These are phyloP conservation scores for Umimayanthus chanpuru DNA, from an alignment of 92 coral and sea anemone genomes.

Conservation along the genomic window DNA sequence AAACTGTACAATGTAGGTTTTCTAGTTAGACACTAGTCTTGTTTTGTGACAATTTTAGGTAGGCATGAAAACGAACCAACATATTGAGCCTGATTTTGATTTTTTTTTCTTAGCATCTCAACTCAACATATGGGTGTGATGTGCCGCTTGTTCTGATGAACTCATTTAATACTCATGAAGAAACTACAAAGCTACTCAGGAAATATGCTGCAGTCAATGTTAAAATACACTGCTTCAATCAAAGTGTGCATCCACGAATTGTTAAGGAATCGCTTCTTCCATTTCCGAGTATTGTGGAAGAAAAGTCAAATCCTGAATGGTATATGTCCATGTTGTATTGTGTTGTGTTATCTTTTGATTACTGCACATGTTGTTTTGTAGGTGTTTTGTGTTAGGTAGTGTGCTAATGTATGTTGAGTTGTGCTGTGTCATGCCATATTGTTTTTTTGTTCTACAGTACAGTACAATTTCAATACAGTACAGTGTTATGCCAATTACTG, in stretches of 20 bases:
- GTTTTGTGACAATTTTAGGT: too few species aligned
- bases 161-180: constrained; percentile 96
- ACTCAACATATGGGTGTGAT: constrained; percentile 74
- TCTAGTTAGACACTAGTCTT: too few species aligned
- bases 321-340: not conserved
- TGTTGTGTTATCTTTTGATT: too few species aligned
- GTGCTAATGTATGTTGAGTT: too few species aligned
- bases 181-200: constrained; percentile 80
- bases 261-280: constrained; percentile 93
- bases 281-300: constrained; percentile 67
- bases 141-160: constrained; percentile 96
- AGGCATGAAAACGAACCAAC: too few species aligned
- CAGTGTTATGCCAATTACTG: too few species aligned
- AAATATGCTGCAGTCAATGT: constrained; percentile 86
- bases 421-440: too few species aligned
- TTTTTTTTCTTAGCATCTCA: constrained; percentile 65
- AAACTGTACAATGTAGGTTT: too few species aligned
- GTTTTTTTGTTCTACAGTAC: too few species aligned
- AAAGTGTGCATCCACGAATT: constrained; percentile 94
- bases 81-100: not conserved
- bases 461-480: too few species aligned
- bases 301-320: constrained; percentile 61
- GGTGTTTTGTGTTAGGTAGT: too few species aligned
- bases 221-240: constrained; percentile 84
- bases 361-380: too few species aligned